These are phyloP conservation scores for Latheticus oryzae DNA, from an alignment of 2,888 invertebrate species.

Conservation along the genomic window DNA sequence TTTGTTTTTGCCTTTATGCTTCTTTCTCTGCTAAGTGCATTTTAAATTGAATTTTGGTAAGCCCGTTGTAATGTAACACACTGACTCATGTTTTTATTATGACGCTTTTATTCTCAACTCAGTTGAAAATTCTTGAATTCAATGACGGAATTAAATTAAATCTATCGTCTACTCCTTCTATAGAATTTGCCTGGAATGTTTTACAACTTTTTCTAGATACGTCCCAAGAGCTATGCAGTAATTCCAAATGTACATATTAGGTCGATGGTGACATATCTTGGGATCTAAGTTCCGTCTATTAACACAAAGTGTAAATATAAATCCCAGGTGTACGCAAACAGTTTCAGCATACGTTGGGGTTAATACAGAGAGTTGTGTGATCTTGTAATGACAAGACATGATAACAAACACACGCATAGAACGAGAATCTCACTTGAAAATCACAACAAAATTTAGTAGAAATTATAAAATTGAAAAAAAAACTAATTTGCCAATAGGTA, in stretches of 20 bases:
- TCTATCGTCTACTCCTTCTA: too few species aligned
- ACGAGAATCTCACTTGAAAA: too few species aligned
- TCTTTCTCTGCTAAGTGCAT: slow-evolving; percentile 20
- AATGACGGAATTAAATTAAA: too few species aligned
- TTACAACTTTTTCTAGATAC: slow-evolving; percentile 13
- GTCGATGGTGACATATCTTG: slow-evolving; percentile 33
- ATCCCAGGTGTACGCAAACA: slow-evolving; percentile 25
- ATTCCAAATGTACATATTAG: slow-evolving; percentile 27
- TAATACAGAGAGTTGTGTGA: slow-evolving; percentile 3
- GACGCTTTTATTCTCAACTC: too few species aligned
- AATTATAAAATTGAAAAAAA: too few species aligned
- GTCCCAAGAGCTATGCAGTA: slow-evolving; percentile 25
- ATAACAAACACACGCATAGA: too few species aligned
- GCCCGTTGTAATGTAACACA: slow-evolving; percentile 16
- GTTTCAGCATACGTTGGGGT: too few species aligned
- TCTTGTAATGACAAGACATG: slow-evolving; percentile 15
- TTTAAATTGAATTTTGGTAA: slow-evolving; percentile 24
- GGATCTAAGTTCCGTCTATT: slow-evolving; percentile 35
- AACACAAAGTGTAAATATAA: slow-evolving; percentile 34
- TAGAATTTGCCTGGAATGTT: slow-evolving; percentile 21
- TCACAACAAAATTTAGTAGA: too few species aligned
- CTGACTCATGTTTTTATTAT: slow-evolving; percentile 16
- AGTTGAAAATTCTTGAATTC: too few species aligned
- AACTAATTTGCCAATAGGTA: too few species aligned
- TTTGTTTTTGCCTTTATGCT: slow-evolving; percentile 7